These are phyloP conservation scores for Cataglyphis livida DNA, from an alignment of 2,888 invertebrate genomes.

Conservation along the genomic window DNA sequence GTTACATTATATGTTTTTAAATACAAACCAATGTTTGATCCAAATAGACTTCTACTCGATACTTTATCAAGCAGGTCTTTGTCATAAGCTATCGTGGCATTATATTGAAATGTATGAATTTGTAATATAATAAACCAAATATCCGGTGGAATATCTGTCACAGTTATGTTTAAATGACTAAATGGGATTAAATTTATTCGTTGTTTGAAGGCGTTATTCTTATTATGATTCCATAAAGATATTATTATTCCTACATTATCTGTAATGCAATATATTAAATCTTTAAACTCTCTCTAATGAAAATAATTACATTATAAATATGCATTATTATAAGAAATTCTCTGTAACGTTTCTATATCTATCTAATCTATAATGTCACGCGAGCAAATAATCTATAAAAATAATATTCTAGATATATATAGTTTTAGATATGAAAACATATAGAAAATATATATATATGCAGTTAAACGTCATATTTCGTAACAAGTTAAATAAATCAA, in stretches of 20 bases:
- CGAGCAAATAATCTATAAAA: not conserved
- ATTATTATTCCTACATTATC: conserved; percentile 51
- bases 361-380: not conserved
- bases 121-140: conserved; percentile 89
- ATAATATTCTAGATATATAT: not conserved
- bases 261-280: conserved; percentile 54
- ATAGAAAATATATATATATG: not conserved
- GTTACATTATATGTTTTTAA: conserved; percentile 77
- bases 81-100: conserved; percentile 87
- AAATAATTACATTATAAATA: conserved; percentile 8
- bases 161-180: conserved; percentile 82
- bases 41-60: conserved; percentile 85
- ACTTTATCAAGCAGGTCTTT: conserved; percentile 61
- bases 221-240: conserved; percentile 78
- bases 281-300: not conserved
- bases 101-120: conserved; percentile 88
- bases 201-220: conserved; percentile 75
- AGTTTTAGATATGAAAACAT: not conserved
- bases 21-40: conserved; percentile 89
- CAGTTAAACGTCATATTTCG: not conserved
- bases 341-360: conserved; percentile 23
- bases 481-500: not conserved
- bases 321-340: conserved; percentile 7
- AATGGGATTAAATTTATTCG: conserved; percentile 71
- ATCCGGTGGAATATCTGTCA: conserved; percentile 85